phyloP scores from a whole-genome alignment of 1,140 invertebrate genomes.

The Elysia chlorotica region DNA sequence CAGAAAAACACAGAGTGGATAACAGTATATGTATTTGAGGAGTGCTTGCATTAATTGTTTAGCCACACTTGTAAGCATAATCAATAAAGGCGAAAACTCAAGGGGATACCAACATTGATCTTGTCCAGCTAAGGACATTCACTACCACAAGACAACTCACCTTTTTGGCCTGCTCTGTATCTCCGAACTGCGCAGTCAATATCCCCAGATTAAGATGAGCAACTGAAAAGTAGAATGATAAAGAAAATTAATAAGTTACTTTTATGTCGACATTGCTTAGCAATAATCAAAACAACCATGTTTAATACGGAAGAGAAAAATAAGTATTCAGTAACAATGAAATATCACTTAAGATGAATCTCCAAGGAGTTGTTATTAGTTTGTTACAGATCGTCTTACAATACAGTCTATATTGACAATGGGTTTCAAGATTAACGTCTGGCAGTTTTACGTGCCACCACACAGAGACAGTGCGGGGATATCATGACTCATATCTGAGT shows the following conservation, averaged over 20 bases:
- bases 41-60: too few species aligned
- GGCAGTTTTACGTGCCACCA: too few species aligned
- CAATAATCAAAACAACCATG: background rate
- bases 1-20: background rate
- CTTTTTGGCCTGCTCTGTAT: constrained; percentile 81
- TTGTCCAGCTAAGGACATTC: background rate
- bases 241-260: background rate
- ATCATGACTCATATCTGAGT: too few species aligned
- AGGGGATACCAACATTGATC: background rate
- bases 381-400: too few species aligned
- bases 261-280: background rate
- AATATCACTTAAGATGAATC: too few species aligned
- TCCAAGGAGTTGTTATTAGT: too few species aligned
- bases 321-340: too few species aligned
- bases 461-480: too few species aligned
- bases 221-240: constrained; percentile 71
- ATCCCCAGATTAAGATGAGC: constrained; percentile 94
- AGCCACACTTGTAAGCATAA: too few species aligned
- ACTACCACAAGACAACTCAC: constrained; percentile 43
- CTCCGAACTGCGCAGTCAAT: constrained; percentile 80
- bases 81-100: background rate
- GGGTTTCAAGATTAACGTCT: too few species aligned
- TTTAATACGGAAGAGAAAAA: too few species aligned
- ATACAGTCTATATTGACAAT: too few species aligned
- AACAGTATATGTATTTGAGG: background rate